A percentile compares a stretch with the other conserved stretches of the same genome.
phyloP scores from a whole-genome alignment of 2,113 vertebrate species.

The Rhinichthys klamathensis region DNA sequence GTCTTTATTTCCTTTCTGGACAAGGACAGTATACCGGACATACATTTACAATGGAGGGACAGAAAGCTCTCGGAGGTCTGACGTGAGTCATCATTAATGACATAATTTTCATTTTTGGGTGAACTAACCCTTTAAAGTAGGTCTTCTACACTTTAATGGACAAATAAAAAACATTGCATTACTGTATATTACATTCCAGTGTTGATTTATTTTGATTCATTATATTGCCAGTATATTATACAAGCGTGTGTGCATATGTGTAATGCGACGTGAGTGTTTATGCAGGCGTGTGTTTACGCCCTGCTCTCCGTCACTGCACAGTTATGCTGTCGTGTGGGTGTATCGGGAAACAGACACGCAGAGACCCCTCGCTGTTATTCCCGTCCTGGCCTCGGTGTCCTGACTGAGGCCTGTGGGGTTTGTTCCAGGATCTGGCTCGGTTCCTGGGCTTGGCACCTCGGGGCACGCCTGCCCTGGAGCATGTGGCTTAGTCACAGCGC shows the following conservation, averaged over 20 bases:
- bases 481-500: constrained; percentile 57
- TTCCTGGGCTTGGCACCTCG: constrained; percentile 56
- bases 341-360: constrained; percentile 66
- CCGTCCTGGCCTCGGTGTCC: constrained; percentile 58
- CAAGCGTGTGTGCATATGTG: neutral
- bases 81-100: no score
- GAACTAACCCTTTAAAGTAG: no score
- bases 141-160: neutral
- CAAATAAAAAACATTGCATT: neutral
- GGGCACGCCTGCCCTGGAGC: constrained; percentile 25
- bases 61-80: no score
- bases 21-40: no score
- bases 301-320: constrained; percentile 57
- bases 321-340: constrained; percentile 54
- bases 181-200: neutral
- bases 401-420: constrained; percentile 34
- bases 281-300: neutral
- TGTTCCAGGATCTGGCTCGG: constrained; percentile 49
- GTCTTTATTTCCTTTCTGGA: no score
- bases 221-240: neutral
- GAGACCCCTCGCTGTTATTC: constrained; percentile 66
- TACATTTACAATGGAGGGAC: no score
- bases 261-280: neutral
- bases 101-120: no score
- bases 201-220: neutral